Evolutionary conservation across 2,113 vertebrate species (phyloP), one percentile per base, ranked within the genome.

Genomic region (Chionomys nivalis): DNA sequence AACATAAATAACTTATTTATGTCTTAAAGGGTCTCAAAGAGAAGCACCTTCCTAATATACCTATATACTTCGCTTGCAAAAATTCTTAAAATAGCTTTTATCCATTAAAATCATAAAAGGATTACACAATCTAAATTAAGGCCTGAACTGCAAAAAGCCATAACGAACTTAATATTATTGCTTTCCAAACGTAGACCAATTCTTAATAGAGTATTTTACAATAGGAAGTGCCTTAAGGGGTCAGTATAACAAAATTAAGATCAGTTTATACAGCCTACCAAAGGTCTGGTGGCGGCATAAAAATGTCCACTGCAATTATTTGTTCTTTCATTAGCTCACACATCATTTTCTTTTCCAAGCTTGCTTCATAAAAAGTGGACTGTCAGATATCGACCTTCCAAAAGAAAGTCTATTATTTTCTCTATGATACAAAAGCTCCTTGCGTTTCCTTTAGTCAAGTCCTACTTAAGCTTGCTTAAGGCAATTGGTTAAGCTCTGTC

Each of bases 121-220:
- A 97, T 95, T 97, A 92, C 89, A 96, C 92, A 97, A 90, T 90
- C 92, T 97, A 94, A 96, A 97, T 97, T 94, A 97, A 93, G 97
- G 94, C 90, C 76, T 92, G 79, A 87, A 91, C 77, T 97, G 87
- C 96, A 97, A 96, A 96, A 97, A 76, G 13, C 85, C 81, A 91
- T 97, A 97, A 97, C 76, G 90, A 97, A 94, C 73, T 96, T 97
- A 94, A 91, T 96, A 95, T 97, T 97, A 95, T 89, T 97, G 88
- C 90, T 96, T 96, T 97, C 93, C 90, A 93, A 97, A 97, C 97
- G 97, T 91, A 97, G 92, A 98, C 94, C 97, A 95, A 93, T 96
- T 86, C 90, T 97, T 98, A 97, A 97, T 93, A 97, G 96, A 98
- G 85, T 97, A 96, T 94, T 98, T 97, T 97, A 97, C 94, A 97